Base-by-base conservation (phyloP, 2,888 invertebrate genomes). In the Neoascia interrupta region DNA sequence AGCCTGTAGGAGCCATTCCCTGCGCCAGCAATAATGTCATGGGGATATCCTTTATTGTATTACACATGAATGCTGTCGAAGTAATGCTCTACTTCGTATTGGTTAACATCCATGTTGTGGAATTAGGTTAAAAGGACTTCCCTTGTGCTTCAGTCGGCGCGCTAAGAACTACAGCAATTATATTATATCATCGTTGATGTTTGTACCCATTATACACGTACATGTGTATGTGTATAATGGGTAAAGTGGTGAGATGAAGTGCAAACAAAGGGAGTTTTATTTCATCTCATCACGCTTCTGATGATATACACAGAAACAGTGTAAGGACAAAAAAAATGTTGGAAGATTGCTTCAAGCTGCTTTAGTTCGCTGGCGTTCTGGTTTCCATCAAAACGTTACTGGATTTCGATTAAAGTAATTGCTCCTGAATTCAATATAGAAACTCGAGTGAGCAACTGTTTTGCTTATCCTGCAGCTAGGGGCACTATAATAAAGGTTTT, bases 51-150 rank as follows among this genome's bases (percentile, higher is more conserved):
- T 79, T n/a, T 73, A 72, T 66, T 76, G 58, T 53, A 31, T 79
- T 66, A 66, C 63, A 70, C 49, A 73, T 73, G 66, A 66, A 66
- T 66, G 43, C 26, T 21, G 43, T 37, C 31, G 36, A 37, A 60
- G 45, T 51, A 61, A 41, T 63, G 45, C 54, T 36, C 54, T 53
- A 39, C 64, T 53, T 58, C 15, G 53, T 64, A 53, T 70, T 76
- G 45, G 34, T 72, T 64, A 51, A 64, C 64, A 60, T 76, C 8
- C 54, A 66, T 47, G 26, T 16, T 39, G 43, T n/a, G 45, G 60
- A 79, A 79, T 73, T 79, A 53, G 76, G 76, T 79, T 79, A 73
- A 79, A 60, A 73, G 66, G 36, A 73, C 47, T 36, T 54, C 60
- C 49, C 36, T 47, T 47, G 23, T 21, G 19, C 37, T 28, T 13